Evolutionary conservation across 1,140 invertebrate species (phyloP).

Genomic region (Drosophila dunni): DNA sequence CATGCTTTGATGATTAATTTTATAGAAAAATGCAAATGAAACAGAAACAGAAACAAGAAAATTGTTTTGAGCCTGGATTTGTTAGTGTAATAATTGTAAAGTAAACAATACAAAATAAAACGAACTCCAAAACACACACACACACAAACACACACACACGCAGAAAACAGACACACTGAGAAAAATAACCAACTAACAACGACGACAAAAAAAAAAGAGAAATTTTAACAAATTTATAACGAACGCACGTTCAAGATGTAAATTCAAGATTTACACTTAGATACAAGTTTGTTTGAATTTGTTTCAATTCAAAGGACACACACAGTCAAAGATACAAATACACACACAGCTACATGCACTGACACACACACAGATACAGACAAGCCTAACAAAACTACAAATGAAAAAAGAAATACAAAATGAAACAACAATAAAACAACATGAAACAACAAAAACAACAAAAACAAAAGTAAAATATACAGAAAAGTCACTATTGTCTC

Average conservation of each 20-base stretch:
- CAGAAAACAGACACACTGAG: conserved; percentile 15
- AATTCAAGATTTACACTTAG: not conserved
- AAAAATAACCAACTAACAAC: conserved; percentile 21
- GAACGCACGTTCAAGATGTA: not conserved
- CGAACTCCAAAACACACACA: conserved; percentile 40
- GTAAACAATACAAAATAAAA: conserved; percentile 54
- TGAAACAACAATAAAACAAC: conserved; percentile 42
- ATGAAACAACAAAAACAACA: conserved; percentile 65
- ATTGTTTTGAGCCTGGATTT: conserved; percentile 84
- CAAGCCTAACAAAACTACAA: conserved; percentile 6
- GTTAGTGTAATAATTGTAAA: conserved; percentile 78
- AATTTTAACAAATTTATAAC: not conserved
- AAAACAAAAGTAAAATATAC: conserved; percentile 78
- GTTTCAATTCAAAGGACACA: not conserved
- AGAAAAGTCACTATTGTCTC: conserved; percentile 85
- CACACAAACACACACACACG: conserved; percentile 12
- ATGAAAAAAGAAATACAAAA: conserved; percentile 35
- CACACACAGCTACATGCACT: conserved; percentile 16
- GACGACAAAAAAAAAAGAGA: not conserved
- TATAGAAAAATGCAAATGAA: conserved; percentile 43
- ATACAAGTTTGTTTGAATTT: not conserved
- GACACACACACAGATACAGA: conserved; percentile 8
- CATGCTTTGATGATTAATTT: conserved; percentile 41
- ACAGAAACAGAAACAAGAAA: conserved; percentile 45
- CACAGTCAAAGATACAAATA: no score